A percentile compares a stretch with the other conserved stretches of the same genome.
Evolutionary conservation across 2,113 vertebrate species (phyloP).

Genomic region (Heterotilapia buettikoferi): DNA sequence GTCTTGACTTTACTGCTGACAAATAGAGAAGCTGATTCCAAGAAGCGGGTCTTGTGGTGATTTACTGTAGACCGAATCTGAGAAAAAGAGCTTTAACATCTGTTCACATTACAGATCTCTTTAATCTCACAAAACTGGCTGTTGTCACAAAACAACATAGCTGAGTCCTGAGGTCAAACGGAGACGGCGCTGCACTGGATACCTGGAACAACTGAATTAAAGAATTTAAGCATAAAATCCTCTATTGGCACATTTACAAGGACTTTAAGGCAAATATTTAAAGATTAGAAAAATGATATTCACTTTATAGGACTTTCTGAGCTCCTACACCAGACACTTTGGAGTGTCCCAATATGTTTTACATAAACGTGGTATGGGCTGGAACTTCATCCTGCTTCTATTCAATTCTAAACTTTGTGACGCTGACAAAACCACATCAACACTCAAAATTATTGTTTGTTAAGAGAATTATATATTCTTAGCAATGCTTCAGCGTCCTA

Average conservation of each 20-base stretch:
- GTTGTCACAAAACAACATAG: not conserved
- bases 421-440: conserved; percentile 5
- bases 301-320: not conserved
- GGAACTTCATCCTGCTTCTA: not conserved
- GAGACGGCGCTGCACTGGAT: not conserved
- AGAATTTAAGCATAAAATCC: not conserved
- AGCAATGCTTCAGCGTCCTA: not conserved
- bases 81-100: not conserved
- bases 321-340: not conserved
- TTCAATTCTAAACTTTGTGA: not conserved
- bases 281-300: not conserved
- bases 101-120: not conserved
- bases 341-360: not conserved
- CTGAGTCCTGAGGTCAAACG: not conserved
- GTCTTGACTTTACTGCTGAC: not conserved
- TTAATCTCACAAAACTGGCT: not conserved
- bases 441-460: not conserved
- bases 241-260: not conserved
- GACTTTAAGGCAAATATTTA: not conserved
- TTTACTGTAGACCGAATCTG: not conserved
- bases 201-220: not conserved
- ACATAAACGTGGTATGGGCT: not conserved
- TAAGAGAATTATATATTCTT: not conserved
- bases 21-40: not conserved
- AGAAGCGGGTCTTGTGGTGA: not conserved